Conservation (phyloP, 2,888 invertebrate species). For the Amblyjoppa proteus region DNA sequence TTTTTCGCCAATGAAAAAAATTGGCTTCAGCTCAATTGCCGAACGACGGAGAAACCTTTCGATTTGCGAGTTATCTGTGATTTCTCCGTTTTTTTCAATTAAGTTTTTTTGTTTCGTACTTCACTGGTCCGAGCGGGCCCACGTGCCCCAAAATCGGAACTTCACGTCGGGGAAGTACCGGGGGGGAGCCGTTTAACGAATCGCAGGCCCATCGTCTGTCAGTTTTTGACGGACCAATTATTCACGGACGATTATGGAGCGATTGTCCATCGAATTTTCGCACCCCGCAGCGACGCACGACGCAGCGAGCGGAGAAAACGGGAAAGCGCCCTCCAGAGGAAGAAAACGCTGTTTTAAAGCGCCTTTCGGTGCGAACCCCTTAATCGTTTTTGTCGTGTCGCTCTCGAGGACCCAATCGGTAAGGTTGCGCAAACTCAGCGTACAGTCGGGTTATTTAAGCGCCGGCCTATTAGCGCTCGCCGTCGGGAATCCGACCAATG, state of each 20-base stretch:
- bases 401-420: no score
- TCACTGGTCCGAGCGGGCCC: neutral
- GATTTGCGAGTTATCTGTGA: conserved; percentile 36
- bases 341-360: no score
- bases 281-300: neutral
- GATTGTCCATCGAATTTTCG: conserved; percentile 42
- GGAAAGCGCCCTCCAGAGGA: neutral
- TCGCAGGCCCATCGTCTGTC: conserved; percentile 54
- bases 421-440: no score
- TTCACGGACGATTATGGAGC: conserved; percentile 44
- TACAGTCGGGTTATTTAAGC: no score
- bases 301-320: neutral
- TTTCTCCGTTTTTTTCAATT: conserved; percentile 6
- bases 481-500: neutral
- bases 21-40: neutral
- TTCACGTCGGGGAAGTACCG: conserved; percentile 10
- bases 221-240: conserved; percentile 52
- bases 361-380: no score
- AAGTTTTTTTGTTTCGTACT: neutral
- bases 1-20: neutral
- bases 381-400: no score
- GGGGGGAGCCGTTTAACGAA: conserved; percentile 22
- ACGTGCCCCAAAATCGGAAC: conserved; percentile 10
- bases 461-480: neutral
- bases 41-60: neutral